Percentiles rank a stretch among this genome's conserved stretches.
phyloP scores from a whole-genome alignment of 2,113 vertebrate genomes.

The Oreochromis tanganicae region DNA sequence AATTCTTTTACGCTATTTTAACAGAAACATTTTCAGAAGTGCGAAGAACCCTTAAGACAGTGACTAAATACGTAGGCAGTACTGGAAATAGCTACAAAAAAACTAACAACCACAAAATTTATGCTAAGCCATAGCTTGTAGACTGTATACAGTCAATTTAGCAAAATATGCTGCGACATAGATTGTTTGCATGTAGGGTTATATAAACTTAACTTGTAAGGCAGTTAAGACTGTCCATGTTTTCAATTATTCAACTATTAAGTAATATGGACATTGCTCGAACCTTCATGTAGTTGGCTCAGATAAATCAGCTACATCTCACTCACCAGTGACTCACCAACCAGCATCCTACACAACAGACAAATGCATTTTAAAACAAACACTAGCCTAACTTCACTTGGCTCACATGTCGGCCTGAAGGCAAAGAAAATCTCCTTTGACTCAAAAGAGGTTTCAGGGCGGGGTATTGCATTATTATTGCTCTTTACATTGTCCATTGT shows the following conservation, averaged over 20 bases:
- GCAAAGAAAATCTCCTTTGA: background rate
- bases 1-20: background rate
- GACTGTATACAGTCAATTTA: background rate
- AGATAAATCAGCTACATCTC: background rate
- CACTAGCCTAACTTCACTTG: background rate
- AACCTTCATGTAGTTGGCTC: background rate
- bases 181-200: background rate
- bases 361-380: background rate
- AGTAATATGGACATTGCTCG: background rate
- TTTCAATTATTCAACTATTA: background rate
- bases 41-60: background rate
- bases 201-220: background rate
- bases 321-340: background rate
- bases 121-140: background rate
- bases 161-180: background rate
- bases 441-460: constrained; percentile 1
- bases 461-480: background rate
- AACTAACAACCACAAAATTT: background rate
- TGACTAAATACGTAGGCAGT: background rate
- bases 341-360: background rate
- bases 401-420: background rate
- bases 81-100: background rate
- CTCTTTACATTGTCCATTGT: background rate
- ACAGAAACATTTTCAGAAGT: background rate
- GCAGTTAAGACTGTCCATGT: background rate